Evolutionary conservation across 37 sponge, comb jelly and placozoan genomes (phyloP).

Genomic region (Amphimedon queenslandica): DNA sequence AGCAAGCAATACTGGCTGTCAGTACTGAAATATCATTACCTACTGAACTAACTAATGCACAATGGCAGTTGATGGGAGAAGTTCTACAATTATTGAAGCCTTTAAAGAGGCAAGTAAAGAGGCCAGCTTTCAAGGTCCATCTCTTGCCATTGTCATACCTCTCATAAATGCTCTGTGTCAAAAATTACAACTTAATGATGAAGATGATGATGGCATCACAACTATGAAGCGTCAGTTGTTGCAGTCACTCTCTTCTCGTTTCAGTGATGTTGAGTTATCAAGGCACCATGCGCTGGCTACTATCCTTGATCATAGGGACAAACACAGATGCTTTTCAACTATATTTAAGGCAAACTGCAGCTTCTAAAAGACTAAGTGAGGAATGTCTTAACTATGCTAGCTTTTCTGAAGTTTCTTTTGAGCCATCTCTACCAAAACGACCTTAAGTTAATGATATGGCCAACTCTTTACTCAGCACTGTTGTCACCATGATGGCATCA

Average conservation of each 20-base stretch:
- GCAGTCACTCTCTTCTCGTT: not conserved
- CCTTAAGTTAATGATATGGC: no score
- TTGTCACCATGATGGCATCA: no score
- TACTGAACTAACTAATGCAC: not conserved
- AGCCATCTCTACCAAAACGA: no score
- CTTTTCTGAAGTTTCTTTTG: no score
- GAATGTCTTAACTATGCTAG: not conserved
- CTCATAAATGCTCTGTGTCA: not conserved
- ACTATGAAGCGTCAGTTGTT: not conserved
- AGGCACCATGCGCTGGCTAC: not conserved
- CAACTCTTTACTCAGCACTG: no score
- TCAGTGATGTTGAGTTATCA: not conserved
- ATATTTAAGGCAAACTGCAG: not conserved
- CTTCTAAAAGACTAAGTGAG: not conserved
- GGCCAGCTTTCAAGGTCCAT: not conserved
- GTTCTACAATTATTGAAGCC: slow-evolving; percentile 7
- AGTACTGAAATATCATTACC: not conserved
- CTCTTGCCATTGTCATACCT: not conserved
- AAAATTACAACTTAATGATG: not conserved
- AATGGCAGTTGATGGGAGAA: not conserved
- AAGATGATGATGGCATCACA: not conserved
- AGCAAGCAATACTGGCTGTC: not conserved
- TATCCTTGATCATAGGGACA: not conserved
- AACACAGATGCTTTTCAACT: not conserved
- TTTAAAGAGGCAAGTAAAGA: not conserved